Base-by-base conservation (phyloP, 2,113 vertebrate species). In the Climacteris rufus region DNA sequence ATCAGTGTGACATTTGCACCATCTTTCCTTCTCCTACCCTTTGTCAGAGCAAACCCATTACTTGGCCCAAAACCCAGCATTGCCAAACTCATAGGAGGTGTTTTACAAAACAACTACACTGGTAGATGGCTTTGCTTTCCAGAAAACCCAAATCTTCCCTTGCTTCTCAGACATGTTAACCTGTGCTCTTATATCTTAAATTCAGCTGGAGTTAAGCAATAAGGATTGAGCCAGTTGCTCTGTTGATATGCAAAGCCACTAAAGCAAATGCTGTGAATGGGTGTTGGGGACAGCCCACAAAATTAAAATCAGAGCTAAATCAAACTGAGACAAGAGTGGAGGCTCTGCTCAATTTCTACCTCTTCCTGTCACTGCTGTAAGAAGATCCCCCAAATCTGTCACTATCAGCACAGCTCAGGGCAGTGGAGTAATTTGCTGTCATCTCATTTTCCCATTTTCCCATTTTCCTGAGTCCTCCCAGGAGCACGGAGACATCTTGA, bases 401-500 rank as follows among this genome's bases (percentile, higher is more conserved):
- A 12, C 12, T 4, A 5, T 15, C 35, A 75, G 39, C 39, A 30
- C 12, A 54, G 27, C 35, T 71, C 37, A 47, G 31, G 30, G 56
- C 8, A 42, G 50, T 5, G 7, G 13, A 30, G 18, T 13, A 3
- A 24, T 59, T 64, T 57, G 11, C 30, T 57, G 23, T 19, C 44
- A 59, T 30, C 27, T 37, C 42, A 13, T 47, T 83, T 80, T 64
- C 31, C n/a, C 42, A 13, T 47, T 83, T 80, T 64, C 31, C n/a
- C 56, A 49, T 80, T 80, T 84, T 31, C 57, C 16, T 25, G 24
- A 52, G 31, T 49, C 31, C 44, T 74, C 15, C 39, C 50, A 53
- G 23, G n/a, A 44, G 35, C 0, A 0, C 2, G 8, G 39, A 65
- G 53, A 47, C 42, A 56, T 40, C 22, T 7, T 21, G 20, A 21